Evolutionary conservation across 2,888 invertebrate genomes (phyloP).

Genomic region (Actias luna): DNA sequence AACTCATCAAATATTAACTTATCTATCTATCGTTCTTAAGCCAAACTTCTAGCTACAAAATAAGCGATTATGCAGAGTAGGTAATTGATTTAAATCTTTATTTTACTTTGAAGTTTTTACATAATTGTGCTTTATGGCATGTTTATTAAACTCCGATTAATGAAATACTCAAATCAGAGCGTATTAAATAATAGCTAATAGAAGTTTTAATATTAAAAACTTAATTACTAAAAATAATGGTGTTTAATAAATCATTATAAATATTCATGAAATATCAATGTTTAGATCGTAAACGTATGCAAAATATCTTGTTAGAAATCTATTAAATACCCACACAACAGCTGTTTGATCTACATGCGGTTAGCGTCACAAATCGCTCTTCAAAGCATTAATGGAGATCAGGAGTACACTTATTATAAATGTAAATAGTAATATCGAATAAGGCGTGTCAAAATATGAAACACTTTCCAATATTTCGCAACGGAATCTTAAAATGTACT

Average conservation of each 20-base stretch:
- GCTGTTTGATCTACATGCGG: constrained; percentile 8
- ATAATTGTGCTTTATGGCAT: too few relatives aligned
- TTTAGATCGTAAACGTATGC: not conserved
- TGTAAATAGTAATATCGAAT: not conserved
- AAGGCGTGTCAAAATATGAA: not conserved
- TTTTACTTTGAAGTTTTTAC: too few relatives aligned
- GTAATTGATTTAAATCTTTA: too few relatives aligned
- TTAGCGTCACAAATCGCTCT: not conserved
- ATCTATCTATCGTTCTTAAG: constrained; percentile 1
- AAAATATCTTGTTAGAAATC: not conserved
- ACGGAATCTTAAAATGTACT: not conserved
- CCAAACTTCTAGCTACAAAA: not conserved
- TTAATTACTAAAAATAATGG: not conserved
- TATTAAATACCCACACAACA: constrained; percentile 5
- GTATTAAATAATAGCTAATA: too few relatives aligned
- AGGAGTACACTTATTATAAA: not conserved
- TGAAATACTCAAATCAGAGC: too few relatives aligned
- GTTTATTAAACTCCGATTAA: too few relatives aligned
- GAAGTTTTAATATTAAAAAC: too few relatives aligned
- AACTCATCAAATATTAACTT: constrained; percentile 21
- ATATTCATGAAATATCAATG: not conserved
- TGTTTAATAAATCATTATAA: not conserved
- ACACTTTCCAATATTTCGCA: not conserved
- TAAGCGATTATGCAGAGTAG: not conserved
- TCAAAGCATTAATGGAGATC: not conserved